Evolutionary conservation across 2,888 invertebrate genomes (phyloP).

Genomic region (Eupithecia tripunctaria): DNA sequence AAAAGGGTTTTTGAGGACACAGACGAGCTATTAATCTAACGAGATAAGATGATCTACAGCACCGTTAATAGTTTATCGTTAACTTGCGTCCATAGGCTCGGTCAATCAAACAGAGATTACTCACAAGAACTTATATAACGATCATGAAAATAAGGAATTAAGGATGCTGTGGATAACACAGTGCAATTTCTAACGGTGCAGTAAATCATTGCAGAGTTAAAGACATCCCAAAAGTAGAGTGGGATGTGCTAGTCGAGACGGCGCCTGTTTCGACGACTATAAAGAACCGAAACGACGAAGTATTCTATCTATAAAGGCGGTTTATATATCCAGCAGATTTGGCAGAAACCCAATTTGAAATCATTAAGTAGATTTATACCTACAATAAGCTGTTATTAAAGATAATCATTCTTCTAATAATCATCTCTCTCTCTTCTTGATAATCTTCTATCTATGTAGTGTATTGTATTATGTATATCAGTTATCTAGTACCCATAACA

Average conservation of each 20-base stretch:
- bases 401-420: too few relatives aligned
- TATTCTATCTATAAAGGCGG: slow-evolving; percentile 56
- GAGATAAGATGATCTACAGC: slow-evolving; percentile 57
- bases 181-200: slow-evolving; percentile 9
- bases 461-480: too few relatives aligned
- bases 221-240: slow-evolving; percentile 56
- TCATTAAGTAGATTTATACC: slow-evolving; percentile 12
- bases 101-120: slow-evolving; percentile 25
- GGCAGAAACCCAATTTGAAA: slow-evolving; percentile 54
- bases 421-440: too few relatives aligned
- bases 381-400: slow-evolving; percentile 24
- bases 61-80: slow-evolving; percentile 27
- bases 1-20: slow-evolving; percentile 50
- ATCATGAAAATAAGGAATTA: slow-evolving; percentile 8
- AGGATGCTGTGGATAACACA: not conserved
- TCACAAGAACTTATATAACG: slow-evolving; percentile 18
- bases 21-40: slow-evolving; percentile 57
- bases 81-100: slow-evolving; percentile 1
- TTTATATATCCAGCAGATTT: slow-evolving; percentile 47
- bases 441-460: too few relatives aligned
- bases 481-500: too few relatives aligned
- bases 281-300: slow-evolving; percentile 60
- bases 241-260: slow-evolving; percentile 69
- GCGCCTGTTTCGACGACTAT: slow-evolving; percentile 64
- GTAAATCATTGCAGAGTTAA: slow-evolving; percentile 41